Base-by-base conservation (phyloP, 2,113 vertebrate genomes). In the Pygoscelis antarcticus region DNA sequence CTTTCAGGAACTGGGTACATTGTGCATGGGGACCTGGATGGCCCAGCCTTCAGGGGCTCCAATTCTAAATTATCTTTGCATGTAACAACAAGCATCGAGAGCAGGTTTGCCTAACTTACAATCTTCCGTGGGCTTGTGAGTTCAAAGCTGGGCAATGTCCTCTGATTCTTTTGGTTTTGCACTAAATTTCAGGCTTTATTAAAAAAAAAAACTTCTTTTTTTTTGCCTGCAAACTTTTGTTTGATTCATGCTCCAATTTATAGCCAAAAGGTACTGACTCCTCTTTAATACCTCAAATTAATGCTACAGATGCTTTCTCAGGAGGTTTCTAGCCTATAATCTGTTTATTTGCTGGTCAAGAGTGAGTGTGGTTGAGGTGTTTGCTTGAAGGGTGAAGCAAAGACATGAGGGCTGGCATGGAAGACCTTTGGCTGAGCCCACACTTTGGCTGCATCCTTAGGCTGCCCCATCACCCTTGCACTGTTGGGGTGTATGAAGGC, bases 71-170 rank as follows among this genome's bases (percentile, higher is more conserved):
- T 55, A 27, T 46, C 52, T 46, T 87, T 2, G 1, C 9, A 9
- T n/a, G 11, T 70, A 62, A 74, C 49, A 38, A 29, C 9, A 16
- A 62, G 26, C 17, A 36, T 9, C 0, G 0, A 52, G 34, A 34
- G 16, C 21, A 64, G 36, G 7, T 83, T 93, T 87, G 55, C 40
- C 32, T 79, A 75, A 55, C 5, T 61, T 46, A 23, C 0, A 3
- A 26, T 19, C 47, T 46, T 78, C 30, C 65, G 68, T 2, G 2
- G 23, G 10, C 32, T 74, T 66, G 10, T 7, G 5, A 46, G 16
- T 62, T 78, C 34, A 49, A 79, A 68, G 8, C 13, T 84, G 47
- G 32, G 23, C 15, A 82, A n/a, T 16, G 9, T 26, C 36, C 20
- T 86, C 52, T 57, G 57, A n/a, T 68, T 64, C 1, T 64, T 51